phyloP scores from a whole-genome alignment of 2,113 vertebrate species.

The Sardina pilchardus region DNA sequence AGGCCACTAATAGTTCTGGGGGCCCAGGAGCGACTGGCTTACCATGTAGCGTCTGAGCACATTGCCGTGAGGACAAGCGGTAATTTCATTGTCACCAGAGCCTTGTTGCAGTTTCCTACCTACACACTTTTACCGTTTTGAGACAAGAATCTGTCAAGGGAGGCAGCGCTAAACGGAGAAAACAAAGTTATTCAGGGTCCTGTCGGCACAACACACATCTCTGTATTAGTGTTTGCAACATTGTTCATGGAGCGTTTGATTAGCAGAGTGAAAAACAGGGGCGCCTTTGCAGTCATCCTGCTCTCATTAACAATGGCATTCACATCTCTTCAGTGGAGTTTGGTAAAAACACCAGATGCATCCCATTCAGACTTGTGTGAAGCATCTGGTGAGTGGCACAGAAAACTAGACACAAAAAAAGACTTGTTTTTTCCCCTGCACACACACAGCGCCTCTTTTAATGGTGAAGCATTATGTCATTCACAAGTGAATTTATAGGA shows the following conservation, averaged over 20 bases:
- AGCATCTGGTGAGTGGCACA: neutral
- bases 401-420: neutral
- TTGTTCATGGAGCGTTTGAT: neutral
- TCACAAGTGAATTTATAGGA: neutral
- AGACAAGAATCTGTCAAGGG: neutral
- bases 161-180: slow-evolving; percentile 28
- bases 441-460: neutral
- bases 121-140: slow-evolving; percentile 26
- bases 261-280: neutral
- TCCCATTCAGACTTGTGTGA: neutral
- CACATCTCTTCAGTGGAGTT: neutral
- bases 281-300: neutral
- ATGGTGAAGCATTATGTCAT: neutral
- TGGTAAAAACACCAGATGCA: slow-evolving; percentile 9
- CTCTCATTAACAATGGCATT: neutral
- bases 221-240: neutral
- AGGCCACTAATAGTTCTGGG: slow-evolving; percentile 29
- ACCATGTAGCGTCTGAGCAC: slow-evolving; percentile 28
- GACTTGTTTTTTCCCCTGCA: neutral
- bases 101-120: slow-evolving; percentile 35
- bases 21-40: slow-evolving; percentile 30
- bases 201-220: neutral
- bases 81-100: slow-evolving; percentile 44
- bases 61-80: slow-evolving; percentile 34
- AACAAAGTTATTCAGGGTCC: neutral